Evolutionary conservation across 2,113 vertebrate genomes (phyloP).

Genomic region (Mobula hypostoma): DNA sequence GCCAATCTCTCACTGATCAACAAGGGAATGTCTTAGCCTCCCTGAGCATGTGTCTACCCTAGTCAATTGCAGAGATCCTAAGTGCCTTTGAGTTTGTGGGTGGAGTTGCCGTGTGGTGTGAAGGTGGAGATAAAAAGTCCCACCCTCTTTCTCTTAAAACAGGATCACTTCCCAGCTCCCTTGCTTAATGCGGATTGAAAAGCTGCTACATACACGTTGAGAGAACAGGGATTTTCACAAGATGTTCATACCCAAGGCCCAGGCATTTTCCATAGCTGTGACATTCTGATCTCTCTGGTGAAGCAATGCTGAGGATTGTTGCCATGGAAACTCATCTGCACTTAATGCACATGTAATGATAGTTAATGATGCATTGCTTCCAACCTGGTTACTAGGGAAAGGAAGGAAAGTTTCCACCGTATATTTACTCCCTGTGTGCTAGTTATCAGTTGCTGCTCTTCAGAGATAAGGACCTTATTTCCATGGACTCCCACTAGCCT

Average conservation of each 20-base stretch:
- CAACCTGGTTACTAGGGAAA: not conserved
- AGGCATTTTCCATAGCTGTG: slow-evolving; percentile 64
- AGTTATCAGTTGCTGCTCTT: slow-evolving; percentile 24
- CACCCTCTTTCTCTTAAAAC: not conserved
- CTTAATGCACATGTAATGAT: slow-evolving; percentile 58
- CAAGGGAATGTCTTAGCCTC: no score
- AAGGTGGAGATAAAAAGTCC: not conserved
- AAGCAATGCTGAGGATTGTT: slow-evolving; percentile 64
- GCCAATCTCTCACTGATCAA: no score
- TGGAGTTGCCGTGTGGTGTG: not conserved
- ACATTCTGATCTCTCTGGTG: slow-evolving; percentile 75
- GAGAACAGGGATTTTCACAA: slow-evolving; percentile 42
- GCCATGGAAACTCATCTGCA: slow-evolving; percentile 64
- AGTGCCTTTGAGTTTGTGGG: not conserved
- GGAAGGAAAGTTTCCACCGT: not conserved
- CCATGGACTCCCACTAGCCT: not conserved
- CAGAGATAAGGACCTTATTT: slow-evolving; percentile 22
- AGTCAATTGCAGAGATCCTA: no score
- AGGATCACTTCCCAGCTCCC: not conserved
- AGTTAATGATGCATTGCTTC: slow-evolving; percentile 39
- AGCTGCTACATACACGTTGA: slow-evolving; percentile 40
- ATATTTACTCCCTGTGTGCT: slow-evolving; percentile 15
- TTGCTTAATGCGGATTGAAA: not conserved
- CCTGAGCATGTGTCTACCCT: no score
- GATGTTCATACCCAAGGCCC: slow-evolving; percentile 3